Evolutionary conservation across 2,797 vertebrate species (phyloP), one percentile per base, ranked within the genome.

Genomic region (Siniperca scherzeri): DNA sequence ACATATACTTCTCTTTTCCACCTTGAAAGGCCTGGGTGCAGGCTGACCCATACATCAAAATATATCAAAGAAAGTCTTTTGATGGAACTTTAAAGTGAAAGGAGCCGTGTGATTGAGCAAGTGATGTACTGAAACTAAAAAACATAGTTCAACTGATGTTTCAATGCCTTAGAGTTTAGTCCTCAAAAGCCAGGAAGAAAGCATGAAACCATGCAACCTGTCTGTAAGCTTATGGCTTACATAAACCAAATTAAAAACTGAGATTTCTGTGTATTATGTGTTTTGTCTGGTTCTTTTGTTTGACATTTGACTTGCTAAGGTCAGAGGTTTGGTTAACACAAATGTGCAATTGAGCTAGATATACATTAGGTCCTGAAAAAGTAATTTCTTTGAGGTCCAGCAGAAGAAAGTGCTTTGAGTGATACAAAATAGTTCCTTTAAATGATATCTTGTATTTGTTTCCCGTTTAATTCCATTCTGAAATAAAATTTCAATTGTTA

Each of bases 61-160:
- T 88, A 80, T 90, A 92, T 92, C 89, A 92, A 94, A 94, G 91
- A 84, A 81, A 90, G 74, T 67, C 88, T 91, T 94, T 93, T 93
- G 92, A 94, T 91, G 80, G 91, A 92, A 92, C 88, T 93, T 91
- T 88, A 91, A 94, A 93, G 93, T 91, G 87, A 90, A 88, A 81
- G 90, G 74, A 90, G 89, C 68, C 36, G n/a, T 90, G 80, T 91
- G 92, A 93, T 92, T 93, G 88, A 87, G 64, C 88, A 87, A 92
- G 84, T 85, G 90, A 91, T 90, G 90, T 83, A 85, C 75, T 80
- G 88, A 87, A 91, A 83, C 81, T 70, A 82, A 86, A 88, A 88
- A 88, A 91, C 80, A 89, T 74, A 77, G 89, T 89, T 92, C 86
- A 88, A 83, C 75, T 85, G 87, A 92, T 93, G 89, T 91, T 91